A percentile compares a stretch with the other conserved stretches of the same genome.
phyloP scores from a whole-genome alignment of 2,888 invertebrate genomes.

The Cabera pusaria region DNA sequence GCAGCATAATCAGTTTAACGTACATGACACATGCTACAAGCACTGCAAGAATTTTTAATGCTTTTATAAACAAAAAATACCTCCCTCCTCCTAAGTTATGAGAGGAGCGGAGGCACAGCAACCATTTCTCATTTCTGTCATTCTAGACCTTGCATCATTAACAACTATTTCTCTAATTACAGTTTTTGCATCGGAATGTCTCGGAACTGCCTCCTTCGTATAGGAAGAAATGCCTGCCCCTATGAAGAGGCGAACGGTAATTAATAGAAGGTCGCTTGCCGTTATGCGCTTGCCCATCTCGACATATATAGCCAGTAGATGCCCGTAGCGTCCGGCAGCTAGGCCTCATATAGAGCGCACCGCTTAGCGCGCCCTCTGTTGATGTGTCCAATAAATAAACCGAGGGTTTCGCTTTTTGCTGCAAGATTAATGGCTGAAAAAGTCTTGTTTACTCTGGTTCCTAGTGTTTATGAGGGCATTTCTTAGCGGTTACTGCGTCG shows the following conservation, averaged over 20 bases:
- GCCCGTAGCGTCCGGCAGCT: slow-evolving; percentile 61
- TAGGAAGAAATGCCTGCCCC: slow-evolving; percentile 49
- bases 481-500: slow-evolving; percentile 5
- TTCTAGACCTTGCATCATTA: slow-evolving; percentile 1
- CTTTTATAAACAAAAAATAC: too few species aligned
- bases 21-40: too few species aligned
- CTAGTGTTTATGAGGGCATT: neutral
- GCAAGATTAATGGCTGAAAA: slow-evolving; percentile 32
- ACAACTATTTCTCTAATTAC: slow-evolving; percentile 17
- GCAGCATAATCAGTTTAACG: too few species aligned
- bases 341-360: slow-evolving; percentile 55
- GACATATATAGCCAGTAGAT: slow-evolving; percentile 51
- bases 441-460: slow-evolving; percentile 28
- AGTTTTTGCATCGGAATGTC: slow-evolving; percentile 28
- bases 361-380: slow-evolving; percentile 26
- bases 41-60: too few species aligned
- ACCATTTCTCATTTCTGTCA: too few species aligned
- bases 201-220: slow-evolving; percentile 30
- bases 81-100: too few species aligned
- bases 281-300: slow-evolving; percentile 69
- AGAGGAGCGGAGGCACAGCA: too few species aligned
- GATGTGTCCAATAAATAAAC: slow-evolving; percentile 31
- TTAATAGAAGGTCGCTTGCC: slow-evolving; percentile 74
- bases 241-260: slow-evolving; percentile 70
- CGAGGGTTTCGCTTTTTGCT: slow-evolving; percentile 30